Conservation (phyloP, 1,140 invertebrate species). For the Leucophenga varia region DNA sequence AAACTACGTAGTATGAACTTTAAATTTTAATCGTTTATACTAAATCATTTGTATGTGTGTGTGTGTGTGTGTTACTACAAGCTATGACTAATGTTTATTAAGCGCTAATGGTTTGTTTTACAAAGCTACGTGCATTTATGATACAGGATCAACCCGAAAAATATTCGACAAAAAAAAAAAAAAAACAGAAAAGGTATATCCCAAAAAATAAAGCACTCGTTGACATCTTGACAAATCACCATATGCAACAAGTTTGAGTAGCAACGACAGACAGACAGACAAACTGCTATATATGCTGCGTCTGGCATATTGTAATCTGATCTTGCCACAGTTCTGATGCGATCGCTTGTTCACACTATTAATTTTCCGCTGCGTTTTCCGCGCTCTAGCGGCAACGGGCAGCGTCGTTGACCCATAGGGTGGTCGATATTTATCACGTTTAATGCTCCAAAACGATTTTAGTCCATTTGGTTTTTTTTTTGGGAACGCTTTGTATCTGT, state of each 20-base stretch:
- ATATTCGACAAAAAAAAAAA: no score
- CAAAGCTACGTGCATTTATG: slow-evolving; percentile 42
- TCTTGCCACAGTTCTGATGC: slow-evolving; percentile 12
- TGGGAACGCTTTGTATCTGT: slow-evolving; percentile 22
- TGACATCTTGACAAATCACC: slow-evolving; percentile 56
- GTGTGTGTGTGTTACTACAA: no score
- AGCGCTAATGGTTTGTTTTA: slow-evolving; percentile 57
- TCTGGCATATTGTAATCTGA: slow-evolving; percentile 34
- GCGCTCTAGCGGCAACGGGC: slow-evolving; percentile 18
- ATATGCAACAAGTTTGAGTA: slow-evolving; percentile 31
- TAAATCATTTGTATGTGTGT: slow-evolving; percentile 40
- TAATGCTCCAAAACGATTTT: background rate
- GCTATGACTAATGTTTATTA: slow-evolving; percentile 57
- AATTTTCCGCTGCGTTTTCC: slow-evolving; percentile 49
- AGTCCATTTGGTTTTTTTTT: slow-evolving; percentile 40
- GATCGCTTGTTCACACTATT: slow-evolving; percentile 48
- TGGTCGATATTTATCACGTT: slow-evolving; percentile 54
- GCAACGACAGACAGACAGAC: slow-evolving; percentile 14
- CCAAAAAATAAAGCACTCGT: slow-evolving; percentile 53
- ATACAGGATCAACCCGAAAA: no score
- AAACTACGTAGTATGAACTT: slow-evolving; percentile 24
- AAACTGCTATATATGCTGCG: slow-evolving; percentile 44
- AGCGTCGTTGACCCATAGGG: slow-evolving; percentile 31
- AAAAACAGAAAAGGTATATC: no score
- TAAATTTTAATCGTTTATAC: slow-evolving; percentile 48